Conservation (phyloP, 2,888 invertebrate genomes). For the Cantharis flavilabris region DNA sequence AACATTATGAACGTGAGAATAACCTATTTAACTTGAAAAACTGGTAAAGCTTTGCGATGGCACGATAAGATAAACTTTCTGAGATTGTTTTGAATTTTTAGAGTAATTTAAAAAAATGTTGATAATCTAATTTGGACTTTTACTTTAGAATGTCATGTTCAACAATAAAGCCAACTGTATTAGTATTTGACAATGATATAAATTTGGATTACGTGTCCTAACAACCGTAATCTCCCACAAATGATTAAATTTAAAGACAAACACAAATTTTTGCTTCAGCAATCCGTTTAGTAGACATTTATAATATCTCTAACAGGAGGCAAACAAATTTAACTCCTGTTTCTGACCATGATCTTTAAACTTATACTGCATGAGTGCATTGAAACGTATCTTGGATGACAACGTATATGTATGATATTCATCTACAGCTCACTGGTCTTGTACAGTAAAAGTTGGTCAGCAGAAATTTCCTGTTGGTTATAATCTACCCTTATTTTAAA, state of each 20-base stretch:
- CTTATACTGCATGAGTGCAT: slow-evolving; percentile 36
- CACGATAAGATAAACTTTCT: background rate
- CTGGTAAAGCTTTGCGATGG: background rate
- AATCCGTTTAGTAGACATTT: slow-evolving; percentile 46
- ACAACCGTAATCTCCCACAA: slow-evolving; percentile 49
- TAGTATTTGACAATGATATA: slow-evolving; percentile 39
- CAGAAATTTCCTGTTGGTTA: slow-evolving; percentile 13
- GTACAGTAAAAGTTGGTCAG: background rate
- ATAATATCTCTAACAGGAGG: slow-evolving; percentile 50
- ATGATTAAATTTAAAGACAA: slow-evolving; percentile 51
- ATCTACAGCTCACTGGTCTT: slow-evolving; percentile 20
- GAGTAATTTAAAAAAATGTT: background rate
- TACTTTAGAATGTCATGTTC: background rate
- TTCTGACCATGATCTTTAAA: slow-evolving; percentile 48
- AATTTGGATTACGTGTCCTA: slow-evolving; percentile 48
- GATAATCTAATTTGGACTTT: background rate
- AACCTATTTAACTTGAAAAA: background rate
- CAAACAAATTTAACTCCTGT: slow-evolving; percentile 48
- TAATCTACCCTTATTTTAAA: slow-evolving; percentile 27
- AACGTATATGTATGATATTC: slow-evolving; percentile 1
- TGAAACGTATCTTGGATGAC: slow-evolving; percentile 16
- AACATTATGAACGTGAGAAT: background rate
- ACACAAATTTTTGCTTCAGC: slow-evolving; percentile 50
- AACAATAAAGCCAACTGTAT: slow-evolving; percentile 3
- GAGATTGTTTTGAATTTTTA: background rate